Evolutionary conservation across 2,888 invertebrate genomes (phyloP).

Genomic region (Esperia sulphurella): DNA sequence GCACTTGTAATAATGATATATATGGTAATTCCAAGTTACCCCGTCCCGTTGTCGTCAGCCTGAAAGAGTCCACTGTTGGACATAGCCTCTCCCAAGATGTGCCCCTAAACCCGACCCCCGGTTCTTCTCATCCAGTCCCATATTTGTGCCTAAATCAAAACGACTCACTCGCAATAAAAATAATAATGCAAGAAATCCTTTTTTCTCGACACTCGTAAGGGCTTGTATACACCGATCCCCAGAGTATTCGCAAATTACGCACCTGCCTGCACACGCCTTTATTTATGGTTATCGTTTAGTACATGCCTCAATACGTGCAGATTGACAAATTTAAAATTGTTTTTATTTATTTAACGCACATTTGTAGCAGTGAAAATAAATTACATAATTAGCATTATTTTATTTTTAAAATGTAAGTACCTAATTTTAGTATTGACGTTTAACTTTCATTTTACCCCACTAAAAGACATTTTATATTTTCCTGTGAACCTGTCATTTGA

Average conservation of each 20-base stretch:
- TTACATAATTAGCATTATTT: too few species aligned
- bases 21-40: too few species aligned
- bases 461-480: conserved; percentile 5
- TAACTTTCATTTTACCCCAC: background rate
- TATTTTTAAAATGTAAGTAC: too few species aligned
- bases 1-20: background rate
- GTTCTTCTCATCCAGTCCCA: too few species aligned
- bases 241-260: conserved; percentile 47
- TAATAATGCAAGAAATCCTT: conserved; percentile 71
- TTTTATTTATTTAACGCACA: conserved; percentile 13
- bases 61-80: too few species aligned
- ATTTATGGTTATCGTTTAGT: conserved; percentile 58
- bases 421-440: too few species aligned
- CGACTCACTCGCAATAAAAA: conserved; percentile 63
- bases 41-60: too few species aligned
- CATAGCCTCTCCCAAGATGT: too few species aligned
- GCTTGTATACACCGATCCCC: conserved; percentile 52
- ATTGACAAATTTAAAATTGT: conserved; percentile 41
- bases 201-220: conserved; percentile 38
- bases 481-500: conserved; percentile 27
- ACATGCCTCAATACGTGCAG: conserved; percentile 47
- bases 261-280: conserved; percentile 53
- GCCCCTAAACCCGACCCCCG: too few species aligned
- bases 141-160: conserved; percentile 16
- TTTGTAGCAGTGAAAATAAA: too few species aligned